Evolutionary conservation across 2,888 invertebrate species (phyloP).

Genomic region (Abrostola tripartita): DNA sequence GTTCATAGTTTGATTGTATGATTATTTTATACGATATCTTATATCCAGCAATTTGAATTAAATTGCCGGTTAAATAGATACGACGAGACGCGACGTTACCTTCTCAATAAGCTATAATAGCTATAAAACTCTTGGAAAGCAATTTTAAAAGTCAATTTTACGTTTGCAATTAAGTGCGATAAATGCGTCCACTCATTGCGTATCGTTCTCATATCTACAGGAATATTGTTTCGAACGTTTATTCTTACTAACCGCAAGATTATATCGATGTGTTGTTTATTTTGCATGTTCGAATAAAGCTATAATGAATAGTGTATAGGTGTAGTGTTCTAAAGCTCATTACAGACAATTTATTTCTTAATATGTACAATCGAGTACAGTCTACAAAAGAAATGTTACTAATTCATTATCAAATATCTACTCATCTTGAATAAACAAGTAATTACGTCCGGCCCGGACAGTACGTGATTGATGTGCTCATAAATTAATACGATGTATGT

Average conservation of each 20-base stretch:
- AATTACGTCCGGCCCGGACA: conserved; percentile 67
- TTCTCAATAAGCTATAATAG: not conserved
- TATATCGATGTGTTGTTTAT: conserved; percentile 16
- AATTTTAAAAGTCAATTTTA: conserved; percentile 77
- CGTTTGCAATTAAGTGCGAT: conserved; percentile 78
- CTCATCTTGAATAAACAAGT: conserved; percentile 73
- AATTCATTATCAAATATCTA: conserved; percentile 64
- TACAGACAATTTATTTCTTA: conserved; percentile 9
- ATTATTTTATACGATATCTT: no score
- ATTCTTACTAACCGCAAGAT: conserved; percentile 64
- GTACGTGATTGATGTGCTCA: conserved; percentile 75
- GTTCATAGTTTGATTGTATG: no score
- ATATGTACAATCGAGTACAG: conserved; percentile 12
- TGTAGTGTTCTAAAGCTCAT: conserved; percentile 13
- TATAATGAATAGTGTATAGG: conserved; percentile 15
- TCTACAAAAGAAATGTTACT: conserved; percentile 20
- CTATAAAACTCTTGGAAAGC: conserved; percentile 14
- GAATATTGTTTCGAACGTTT: conserved; percentile 68
- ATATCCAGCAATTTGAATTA: no score
- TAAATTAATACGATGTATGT: conserved; percentile 59
- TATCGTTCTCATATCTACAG: conserved; percentile 57
- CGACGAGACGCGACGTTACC: no score
- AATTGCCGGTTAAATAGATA: no score
- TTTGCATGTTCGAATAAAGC: conserved; percentile 9
- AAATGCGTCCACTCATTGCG: conserved; percentile 66